Evolutionary conservation across 2,113 vertebrate species (phyloP), one percentile per base, ranked within the genome.

Genomic region (Odocoileus virginianus): DNA sequence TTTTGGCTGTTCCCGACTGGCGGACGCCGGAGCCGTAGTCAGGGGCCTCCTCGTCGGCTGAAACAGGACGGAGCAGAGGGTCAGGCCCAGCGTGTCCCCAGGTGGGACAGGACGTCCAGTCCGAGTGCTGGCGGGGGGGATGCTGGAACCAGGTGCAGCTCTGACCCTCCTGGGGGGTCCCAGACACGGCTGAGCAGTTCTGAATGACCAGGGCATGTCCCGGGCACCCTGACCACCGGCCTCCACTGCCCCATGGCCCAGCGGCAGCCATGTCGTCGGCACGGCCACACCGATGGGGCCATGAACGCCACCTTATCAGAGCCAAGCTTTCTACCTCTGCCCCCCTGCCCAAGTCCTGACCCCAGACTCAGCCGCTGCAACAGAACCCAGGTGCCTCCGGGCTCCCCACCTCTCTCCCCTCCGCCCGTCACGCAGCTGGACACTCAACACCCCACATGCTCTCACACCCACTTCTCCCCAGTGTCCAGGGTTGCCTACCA

Each of bases 31-130:
- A 99, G 87, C 99, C 99, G 0, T 99, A 99, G 98, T 99, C 99
- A 0, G 99, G 99, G 83, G 99, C 99, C 98, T 99, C 99, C 98
- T 99, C 99, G 10, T 99, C 99, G 16, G 99, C 99, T 99, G 98
- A 55, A 99, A 98, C 91, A 97, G 98, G 98, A 98, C n/a, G 95
- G 13, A 55, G 50, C 33, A 14, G 52, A 33, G 21, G 11, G 30
- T 95, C 3, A 84, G 2, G 25, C 6, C 15, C 19, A 0, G 28
- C 19, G 21, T 1, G 36, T 21, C 17, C 60, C 25, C 27, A 1
- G 60, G 30, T 0, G 25, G 25, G 7, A n/a, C 9, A 71, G n/a
- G 67, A 21, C n/a, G 11, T 71, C n/a, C 67, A 13, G 25, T 1
- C 2, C 60, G 25, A 23, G 74, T 0, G 1, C 28, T 23, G 2